phyloP scores from a whole-genome alignment of 2,113 vertebrate genomes.

The Nanorana parkeri region DNA sequence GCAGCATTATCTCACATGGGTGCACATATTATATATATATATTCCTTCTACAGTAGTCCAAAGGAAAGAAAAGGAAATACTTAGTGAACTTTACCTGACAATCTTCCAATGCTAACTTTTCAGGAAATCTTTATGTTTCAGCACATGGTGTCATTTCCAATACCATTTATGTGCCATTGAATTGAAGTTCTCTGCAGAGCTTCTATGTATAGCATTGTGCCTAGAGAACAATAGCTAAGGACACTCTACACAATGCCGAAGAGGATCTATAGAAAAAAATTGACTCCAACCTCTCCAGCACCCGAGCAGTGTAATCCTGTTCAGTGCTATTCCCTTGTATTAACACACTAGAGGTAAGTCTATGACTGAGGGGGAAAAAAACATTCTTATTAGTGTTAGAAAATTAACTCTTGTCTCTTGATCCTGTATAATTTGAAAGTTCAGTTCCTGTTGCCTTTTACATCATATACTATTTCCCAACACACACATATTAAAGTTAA shows the following conservation, averaged over 20 bases:
- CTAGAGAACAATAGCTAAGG: background rate
- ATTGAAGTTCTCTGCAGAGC: background rate
- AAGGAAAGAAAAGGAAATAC: background rate
- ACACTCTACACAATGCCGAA: background rate
- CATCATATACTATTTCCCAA: too few species aligned
- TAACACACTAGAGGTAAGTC: too few species aligned
- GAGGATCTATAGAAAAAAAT: background rate
- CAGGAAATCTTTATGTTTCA: constrained; percentile 1
- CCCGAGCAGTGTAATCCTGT: background rate
- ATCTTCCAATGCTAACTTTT: background rate
- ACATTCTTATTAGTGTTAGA: too few species aligned
- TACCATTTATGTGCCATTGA: background rate
- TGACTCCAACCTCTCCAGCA: background rate
- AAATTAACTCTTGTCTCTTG: too few species aligned
- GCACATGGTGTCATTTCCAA: background rate
- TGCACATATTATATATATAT: background rate
- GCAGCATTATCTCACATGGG: too few species aligned
- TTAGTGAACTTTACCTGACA: background rate
- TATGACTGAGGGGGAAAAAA: too few species aligned
- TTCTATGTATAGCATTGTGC: background rate
- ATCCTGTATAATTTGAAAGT: too few species aligned
- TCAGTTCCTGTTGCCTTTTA: too few species aligned
- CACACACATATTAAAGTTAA: too few species aligned
- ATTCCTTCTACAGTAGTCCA: background rate
- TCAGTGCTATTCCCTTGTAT: too few species aligned